Evolutionary conservation across 2,113 vertebrate species (phyloP).

Genomic region (Motacilla tschutschensis): DNA sequence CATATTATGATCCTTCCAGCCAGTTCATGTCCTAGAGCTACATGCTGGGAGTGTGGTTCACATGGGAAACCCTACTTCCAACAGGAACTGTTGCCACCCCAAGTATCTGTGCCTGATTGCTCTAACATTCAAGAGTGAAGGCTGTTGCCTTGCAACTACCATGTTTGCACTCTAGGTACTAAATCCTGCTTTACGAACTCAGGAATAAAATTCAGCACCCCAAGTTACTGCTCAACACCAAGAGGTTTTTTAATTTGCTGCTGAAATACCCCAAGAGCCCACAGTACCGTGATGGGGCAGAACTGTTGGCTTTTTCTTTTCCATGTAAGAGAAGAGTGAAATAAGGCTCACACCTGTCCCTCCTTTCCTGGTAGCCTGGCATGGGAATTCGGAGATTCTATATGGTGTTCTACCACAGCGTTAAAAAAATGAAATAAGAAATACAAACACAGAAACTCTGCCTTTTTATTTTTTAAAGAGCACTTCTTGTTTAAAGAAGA

Average conservation of each 20-base stretch:
- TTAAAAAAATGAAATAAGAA: background rate
- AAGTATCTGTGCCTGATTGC: background rate
- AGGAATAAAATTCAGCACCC: background rate
- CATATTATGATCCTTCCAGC: fast-evolving
- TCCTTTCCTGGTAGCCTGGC: background rate
- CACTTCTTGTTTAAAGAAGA: background rate
- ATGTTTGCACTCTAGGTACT: background rate
- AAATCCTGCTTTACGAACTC: background rate
- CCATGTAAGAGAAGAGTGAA: background rate
- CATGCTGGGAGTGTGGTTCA: fast-evolving
- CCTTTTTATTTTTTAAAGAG: background rate
- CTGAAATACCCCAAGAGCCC: background rate
- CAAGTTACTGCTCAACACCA: background rate
- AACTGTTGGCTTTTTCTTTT: background rate
- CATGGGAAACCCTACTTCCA: background rate
- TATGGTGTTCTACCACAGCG: background rate
- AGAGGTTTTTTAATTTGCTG: background rate
- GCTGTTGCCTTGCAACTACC: background rate
- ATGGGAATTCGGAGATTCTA: background rate
- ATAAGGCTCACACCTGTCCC: background rate
- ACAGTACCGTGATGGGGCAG: background rate
- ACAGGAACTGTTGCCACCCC: background rate
- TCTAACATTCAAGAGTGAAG: background rate
- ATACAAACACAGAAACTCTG: background rate
- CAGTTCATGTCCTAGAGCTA: background rate